phyloP scores from a whole-genome alignment of 2,113 vertebrate species.

The Corythoichthys haematopterus region DNA sequence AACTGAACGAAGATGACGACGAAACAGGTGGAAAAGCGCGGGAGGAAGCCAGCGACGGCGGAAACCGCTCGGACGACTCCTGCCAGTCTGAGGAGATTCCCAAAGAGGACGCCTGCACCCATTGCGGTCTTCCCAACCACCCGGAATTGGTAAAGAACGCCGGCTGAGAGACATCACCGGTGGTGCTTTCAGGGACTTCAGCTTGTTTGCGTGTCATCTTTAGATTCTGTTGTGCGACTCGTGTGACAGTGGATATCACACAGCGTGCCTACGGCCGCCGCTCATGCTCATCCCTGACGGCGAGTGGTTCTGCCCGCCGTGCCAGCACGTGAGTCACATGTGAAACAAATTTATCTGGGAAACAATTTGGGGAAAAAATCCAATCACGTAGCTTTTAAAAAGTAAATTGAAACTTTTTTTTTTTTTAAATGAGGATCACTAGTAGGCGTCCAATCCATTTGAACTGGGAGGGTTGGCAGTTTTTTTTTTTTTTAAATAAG shows the following conservation, averaged over 20 bases:
- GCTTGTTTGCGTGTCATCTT: constrained; percentile 10
- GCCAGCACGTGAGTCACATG: constrained; percentile 83
- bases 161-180: not conserved
- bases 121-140: constrained; percentile 82
- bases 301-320: constrained; percentile 97
- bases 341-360: too few species aligned
- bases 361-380: too few species aligned
- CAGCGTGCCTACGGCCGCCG: constrained; percentile 91
- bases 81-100: constrained; percentile 66
- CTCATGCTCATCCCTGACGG: constrained; percentile 96
- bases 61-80: constrained; percentile 69
- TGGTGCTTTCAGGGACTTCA: not conserved
- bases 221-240: constrained; percentile 94
- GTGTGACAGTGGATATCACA: constrained; percentile 93
- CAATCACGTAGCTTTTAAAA: too few species aligned
- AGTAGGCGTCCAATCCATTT: too few species aligned
- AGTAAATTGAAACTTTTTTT: too few species aligned
- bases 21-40: constrained; percentile 67
- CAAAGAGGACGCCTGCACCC: constrained; percentile 90
- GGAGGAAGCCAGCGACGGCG: constrained; percentile 71
- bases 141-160: constrained; percentile 52
- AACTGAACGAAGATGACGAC: constrained; percentile 74
- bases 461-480: too few species aligned
- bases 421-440: too few species aligned
- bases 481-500: too few species aligned